A percentile compares a stretch with the other conserved stretches of the same genome.
Evolutionary conservation across 2,797 vertebrate genomes (phyloP).

Genomic region (Chelon labrosus): DNA sequence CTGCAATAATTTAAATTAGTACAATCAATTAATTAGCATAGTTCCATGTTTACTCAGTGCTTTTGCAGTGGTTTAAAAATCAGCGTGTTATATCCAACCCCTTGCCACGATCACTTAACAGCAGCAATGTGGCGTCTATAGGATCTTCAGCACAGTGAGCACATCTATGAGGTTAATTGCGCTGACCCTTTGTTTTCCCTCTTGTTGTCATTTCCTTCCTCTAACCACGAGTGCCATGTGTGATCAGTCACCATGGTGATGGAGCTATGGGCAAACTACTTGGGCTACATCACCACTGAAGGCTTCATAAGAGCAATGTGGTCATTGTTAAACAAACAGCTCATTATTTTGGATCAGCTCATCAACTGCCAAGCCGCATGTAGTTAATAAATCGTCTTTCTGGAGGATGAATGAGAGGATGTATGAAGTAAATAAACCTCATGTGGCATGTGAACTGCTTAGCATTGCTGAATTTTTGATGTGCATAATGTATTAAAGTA

Average conservation of each 20-base stretch:
- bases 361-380: no score
- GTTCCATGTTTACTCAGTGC: conserved; percentile 47
- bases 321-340: conserved; percentile 22
- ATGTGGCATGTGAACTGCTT: no score
- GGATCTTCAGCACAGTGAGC: conserved; percentile 48
- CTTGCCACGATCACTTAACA: conserved; percentile 43
- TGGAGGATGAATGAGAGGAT: not conserved
- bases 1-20: conserved; percentile 51
- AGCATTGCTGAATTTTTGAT: no score
- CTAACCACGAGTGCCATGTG: conserved; percentile 1
- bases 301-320: conserved; percentile 6
- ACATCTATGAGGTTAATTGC: conserved; percentile 69
- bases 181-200: conserved; percentile 55
- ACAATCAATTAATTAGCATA: conserved; percentile 53
- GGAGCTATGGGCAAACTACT: conserved; percentile 4
- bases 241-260: conserved; percentile 32
- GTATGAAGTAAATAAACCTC: no score
- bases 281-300: conserved; percentile 13
- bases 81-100: conserved; percentile 1
- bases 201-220: conserved; percentile 26
- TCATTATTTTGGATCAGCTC: conserved; percentile 40
- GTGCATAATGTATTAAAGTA: not conserved
- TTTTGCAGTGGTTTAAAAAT: conserved; percentile 27
- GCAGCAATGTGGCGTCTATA: not conserved
- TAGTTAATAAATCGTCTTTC: no score